Conservation (phyloP, 1,140 invertebrate species). For the Drosophila seguyi region DNA sequence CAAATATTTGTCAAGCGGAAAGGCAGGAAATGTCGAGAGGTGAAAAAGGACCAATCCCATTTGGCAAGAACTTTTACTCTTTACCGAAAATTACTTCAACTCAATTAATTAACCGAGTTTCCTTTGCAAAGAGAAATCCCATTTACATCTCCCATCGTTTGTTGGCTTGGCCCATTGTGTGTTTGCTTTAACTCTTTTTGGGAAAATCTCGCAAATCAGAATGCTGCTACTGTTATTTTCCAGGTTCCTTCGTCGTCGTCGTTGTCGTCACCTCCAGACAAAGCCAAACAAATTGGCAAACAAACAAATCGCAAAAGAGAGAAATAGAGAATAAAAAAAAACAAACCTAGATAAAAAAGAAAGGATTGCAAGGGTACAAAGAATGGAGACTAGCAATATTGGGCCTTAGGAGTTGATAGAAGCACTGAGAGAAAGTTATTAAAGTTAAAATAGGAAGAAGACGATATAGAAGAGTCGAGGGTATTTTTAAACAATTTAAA, state of each 20-base stretch:
- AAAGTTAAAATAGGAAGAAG: too few relatives aligned
- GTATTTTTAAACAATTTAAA: background rate
- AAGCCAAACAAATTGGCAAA: slow-evolving; percentile 75
- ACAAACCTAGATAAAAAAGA: slow-evolving; percentile 35
- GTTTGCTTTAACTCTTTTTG: slow-evolving; percentile 72
- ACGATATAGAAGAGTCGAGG: too few relatives aligned
- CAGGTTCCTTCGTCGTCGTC: slow-evolving; percentile 3
- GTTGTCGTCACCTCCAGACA: slow-evolving; percentile 50
- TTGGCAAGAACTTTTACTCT: slow-evolving; percentile 29
- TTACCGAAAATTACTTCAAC: slow-evolving; percentile 71
- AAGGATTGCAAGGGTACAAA: slow-evolving; percentile 60
- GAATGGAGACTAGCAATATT: slow-evolving; percentile 9
- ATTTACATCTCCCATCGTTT: slow-evolving; percentile 3
- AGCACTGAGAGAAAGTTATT: slow-evolving; percentile 22
- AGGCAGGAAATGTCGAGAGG: slow-evolving; percentile 27
- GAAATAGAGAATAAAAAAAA: slow-evolving; percentile 30
- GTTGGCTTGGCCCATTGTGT: slow-evolving; percentile 8
- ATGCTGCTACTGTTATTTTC: slow-evolving; percentile 15
- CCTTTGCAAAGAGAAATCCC: slow-evolving; percentile 7
- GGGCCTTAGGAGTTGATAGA: slow-evolving; percentile 1
- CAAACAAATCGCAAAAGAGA: slow-evolving; percentile 63
- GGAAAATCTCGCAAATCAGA: slow-evolving; percentile 61
- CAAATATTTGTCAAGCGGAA: slow-evolving; percentile 69
- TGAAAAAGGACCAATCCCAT: slow-evolving; percentile 40
- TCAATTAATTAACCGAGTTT: slow-evolving; percentile 74